Base-by-base conservation (phyloP, 2,888 invertebrate species). In the Amblyjoppa proteus region DNA sequence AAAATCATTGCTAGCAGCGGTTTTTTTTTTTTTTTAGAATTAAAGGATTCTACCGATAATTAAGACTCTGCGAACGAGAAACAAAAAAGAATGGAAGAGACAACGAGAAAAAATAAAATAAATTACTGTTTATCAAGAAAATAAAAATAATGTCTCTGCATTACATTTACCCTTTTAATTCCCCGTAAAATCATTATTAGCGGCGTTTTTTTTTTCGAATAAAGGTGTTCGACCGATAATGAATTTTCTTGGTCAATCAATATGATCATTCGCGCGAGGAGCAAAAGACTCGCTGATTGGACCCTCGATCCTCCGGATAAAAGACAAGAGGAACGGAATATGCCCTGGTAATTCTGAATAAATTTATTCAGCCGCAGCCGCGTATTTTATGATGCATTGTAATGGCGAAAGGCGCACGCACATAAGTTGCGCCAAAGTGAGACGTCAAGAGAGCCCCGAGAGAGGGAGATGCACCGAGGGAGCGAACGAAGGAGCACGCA, bases 371-470 rank as follows among this genome's bases (percentile, higher is more conserved):
- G 58, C 34, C 28, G 45, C 49, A 58, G 34, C 16, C 3, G 4
- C 1, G 45, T 49, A 16, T 13, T 61, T 79, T 51, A 58, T 71
- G 49, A 79, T 64, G 64, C 53, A 53, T 11, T 20, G 49, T 34
- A 49, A 64, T 5, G 20, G 61, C n/a, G 51, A 56, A 38, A 41
- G 66, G 51, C 28, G 58, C 66, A 53, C 34, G 34, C 56, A 41
- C 11, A 6, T 41, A 20, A 70, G 20, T 20, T 38, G 58, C 45
- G 77, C 49, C 64, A 51, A 85, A 92, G 88, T 89, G 87, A 92
- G 91, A 88, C 88, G 88, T 92, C 89, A 90, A 64, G 49, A 69
- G 28, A 51, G 28, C 16, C 38, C 16, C 38, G 69, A 84, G 85
- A 83, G 87, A 77, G 84, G 51, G 77, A 80, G 88, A 83, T 85